These are phyloP conservation scores for Paracyclopina nana DNA, from an alignment of 1,140 invertebrate genomes.

Conservation along the genomic window DNA sequence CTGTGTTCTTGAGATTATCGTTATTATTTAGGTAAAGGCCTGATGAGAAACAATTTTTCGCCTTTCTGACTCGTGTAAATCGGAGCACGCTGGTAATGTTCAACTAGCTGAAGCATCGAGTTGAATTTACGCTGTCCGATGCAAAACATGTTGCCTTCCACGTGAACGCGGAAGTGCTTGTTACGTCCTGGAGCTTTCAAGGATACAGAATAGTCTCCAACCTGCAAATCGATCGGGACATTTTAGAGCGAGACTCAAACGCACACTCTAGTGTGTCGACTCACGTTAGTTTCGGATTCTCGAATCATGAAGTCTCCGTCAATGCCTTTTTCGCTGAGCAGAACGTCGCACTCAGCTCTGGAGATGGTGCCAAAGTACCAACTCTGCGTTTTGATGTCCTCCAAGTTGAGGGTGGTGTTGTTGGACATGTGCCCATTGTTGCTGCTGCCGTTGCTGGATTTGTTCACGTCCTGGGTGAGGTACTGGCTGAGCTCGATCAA, in stretches of 20 bases:
- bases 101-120: conserved; percentile 82
- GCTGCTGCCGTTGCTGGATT: neutral
- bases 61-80: conserved; percentile 94
- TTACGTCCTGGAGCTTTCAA: conserved; percentile 90
- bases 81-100: conserved; percentile 93
- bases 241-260: neutral
- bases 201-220: conserved; percentile 94
- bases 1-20: no score
- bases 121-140: conserved; percentile 96
- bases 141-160: conserved; percentile 76
- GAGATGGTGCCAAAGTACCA: conserved; percentile 97
- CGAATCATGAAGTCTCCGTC: conserved; percentile 96
- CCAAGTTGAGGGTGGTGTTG: neutral
- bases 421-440: neutral
- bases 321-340: conserved; percentile 77
- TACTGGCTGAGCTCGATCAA: conserved; percentile 42
- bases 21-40: conserved; percentile 40
- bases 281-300: conserved; percentile 95
- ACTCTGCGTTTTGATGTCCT: conserved; percentile 37
- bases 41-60: conserved; percentile 74
- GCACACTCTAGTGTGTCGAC: no score
- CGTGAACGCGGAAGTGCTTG: conserved; percentile 96
- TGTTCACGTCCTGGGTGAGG: conserved; percentile 6
- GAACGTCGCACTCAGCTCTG: conserved; percentile 75
- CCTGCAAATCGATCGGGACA: conserved; percentile 39